Conservation (phyloP, 2,797 vertebrate genomes). For the Molossus alvarezi region DNA sequence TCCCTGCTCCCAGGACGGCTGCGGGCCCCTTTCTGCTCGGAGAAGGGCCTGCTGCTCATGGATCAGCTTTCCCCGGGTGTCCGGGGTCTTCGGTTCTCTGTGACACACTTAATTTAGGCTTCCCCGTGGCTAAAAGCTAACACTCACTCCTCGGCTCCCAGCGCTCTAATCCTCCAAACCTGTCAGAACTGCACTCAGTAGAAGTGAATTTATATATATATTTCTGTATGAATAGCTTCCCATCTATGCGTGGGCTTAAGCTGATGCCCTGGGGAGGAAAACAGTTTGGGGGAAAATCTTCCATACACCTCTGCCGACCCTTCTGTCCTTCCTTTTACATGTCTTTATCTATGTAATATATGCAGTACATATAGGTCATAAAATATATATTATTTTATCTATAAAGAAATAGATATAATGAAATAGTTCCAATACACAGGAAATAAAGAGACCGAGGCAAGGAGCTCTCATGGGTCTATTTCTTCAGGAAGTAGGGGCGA, state of each 20-base stretch:
- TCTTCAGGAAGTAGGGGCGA: rapidly evolving
- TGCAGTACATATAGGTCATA: no score
- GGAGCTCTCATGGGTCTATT: background rate
- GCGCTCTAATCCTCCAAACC: background rate
- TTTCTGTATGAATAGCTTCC: background rate
- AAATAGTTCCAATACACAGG: background rate
- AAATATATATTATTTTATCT: no score
- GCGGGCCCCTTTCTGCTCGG: slow-evolving; percentile 53
- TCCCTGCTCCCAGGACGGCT: slow-evolving; percentile 61
- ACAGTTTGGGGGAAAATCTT: background rate
- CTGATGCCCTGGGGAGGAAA: background rate
- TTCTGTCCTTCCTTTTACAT: rapidly evolving
- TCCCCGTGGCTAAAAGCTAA: slow-evolving; percentile 58
- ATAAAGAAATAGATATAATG: background rate
- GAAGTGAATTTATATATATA: slow-evolving; percentile 5
- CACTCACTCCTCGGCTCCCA: background rate
- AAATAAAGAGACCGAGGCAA: background rate
- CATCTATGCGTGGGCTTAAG: background rate
- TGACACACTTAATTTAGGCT: background rate
- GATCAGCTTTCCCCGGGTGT: slow-evolving; percentile 65
- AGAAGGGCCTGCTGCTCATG: slow-evolving; percentile 65
- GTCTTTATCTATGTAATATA: background rate
- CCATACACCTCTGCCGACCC: rapidly evolving
- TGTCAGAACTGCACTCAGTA: background rate
- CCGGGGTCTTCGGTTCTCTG: slow-evolving; percentile 57